Evolutionary conservation across 2,888 invertebrate genomes (phyloP), one percentile per base, ranked within the genome.

Genomic region (Latheticus oryzae): DNA sequence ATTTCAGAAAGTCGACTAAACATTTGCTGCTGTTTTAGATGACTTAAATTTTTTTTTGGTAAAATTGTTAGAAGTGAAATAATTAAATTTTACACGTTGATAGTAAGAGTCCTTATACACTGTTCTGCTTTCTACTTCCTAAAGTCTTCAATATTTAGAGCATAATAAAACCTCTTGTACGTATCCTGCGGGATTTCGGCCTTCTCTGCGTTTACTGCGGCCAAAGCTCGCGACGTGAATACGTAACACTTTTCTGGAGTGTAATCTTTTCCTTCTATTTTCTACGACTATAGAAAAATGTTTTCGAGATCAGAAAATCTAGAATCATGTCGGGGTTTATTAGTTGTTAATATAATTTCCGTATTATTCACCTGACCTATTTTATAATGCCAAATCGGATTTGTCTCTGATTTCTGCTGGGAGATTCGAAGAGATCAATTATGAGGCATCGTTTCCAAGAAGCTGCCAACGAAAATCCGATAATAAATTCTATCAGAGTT

Each of bases 91-190:
- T 59, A 45, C 59, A 35, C 37, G 35, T 51, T 24, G 51, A 42
- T 51, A 40, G 37, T 45, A 40, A 30, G 15, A 9, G 19, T 9
- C 13, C 19, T 8, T 40, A 40, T 35, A 35, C n/a, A 2, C 7
- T n/a, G n/a, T n/a, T n/a, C 30, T 23, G 16, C 15, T 37, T 19
- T 5, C 37, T 8, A 47, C 19, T 47, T 45, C 11, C 40, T 24
- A n/a, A 57, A 33, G 26, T 66, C 68, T 64, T 65, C 69, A 67
- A 70, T 70, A 70, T 70, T 70, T 70, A 69, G 68, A 67, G 66
- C 67, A 70, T 66, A 70, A 70, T 70, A 70, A 69, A 67, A 66
- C 63, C 65, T 60, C 64, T 63, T 59, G 56, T 60, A 60, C 40
- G 56, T 60, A 67, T 66, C 65, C 65, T 66, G 58, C 58, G 65